Evolutionary conservation across 2,113 vertebrate species (phyloP).

Genomic region (Thalassarche chlororhynchos): DNA sequence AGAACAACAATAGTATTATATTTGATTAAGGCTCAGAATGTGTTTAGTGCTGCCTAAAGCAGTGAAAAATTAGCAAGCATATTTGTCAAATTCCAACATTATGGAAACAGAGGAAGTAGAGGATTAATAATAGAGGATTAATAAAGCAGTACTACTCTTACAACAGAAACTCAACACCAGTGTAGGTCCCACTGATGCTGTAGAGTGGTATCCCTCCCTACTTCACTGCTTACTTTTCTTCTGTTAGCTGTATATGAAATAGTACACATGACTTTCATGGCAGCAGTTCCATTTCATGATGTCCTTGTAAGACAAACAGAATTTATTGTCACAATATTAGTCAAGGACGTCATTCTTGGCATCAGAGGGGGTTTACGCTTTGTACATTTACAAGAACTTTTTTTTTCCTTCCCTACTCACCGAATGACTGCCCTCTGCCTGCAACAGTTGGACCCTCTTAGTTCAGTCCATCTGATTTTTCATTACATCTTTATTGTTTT

Average conservation of each 20-base stretch:
- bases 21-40: neutral
- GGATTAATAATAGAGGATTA: neutral
- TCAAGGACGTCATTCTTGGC: neutral
- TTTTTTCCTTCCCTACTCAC: neutral
- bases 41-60: neutral
- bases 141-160: neutral
- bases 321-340: neutral
- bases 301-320: neutral
- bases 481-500: neutral
- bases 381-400: neutral
- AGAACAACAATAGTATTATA: neutral
- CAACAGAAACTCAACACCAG: neutral
- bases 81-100: neutral
- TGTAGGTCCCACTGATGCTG: neutral
- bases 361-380: neutral
- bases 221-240: neutral
- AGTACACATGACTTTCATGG: neutral
- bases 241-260: neutral
- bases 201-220: neutral
- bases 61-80: neutral
- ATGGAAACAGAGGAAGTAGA: neutral
- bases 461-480: neutral
- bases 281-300: neutral
- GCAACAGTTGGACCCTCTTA: neutral
- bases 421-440: neutral